Percentiles rank a stretch among this genome's conserved stretches.
Evolutionary conservation across 2,797 vertebrate genomes (phyloP).

Genomic region (Takifugu rubripes): DNA sequence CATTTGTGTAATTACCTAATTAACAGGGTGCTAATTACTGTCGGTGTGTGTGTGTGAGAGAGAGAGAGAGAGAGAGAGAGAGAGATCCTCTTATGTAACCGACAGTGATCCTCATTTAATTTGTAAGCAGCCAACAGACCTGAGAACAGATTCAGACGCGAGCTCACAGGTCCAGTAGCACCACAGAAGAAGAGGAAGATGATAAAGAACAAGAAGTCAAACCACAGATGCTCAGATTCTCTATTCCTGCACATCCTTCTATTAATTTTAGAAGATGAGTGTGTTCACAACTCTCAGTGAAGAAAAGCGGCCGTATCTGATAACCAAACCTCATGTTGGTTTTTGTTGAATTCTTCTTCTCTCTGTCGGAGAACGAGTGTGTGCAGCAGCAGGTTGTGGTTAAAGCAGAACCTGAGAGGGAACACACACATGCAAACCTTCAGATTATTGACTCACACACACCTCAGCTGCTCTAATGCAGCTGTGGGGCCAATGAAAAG

Average conservation of each 20-base stretch:
- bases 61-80: conserved; percentile 10
- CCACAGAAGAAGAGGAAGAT: conserved; percentile 24
- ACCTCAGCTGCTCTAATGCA: not conserved
- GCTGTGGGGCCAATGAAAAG: too few relatives aligned
- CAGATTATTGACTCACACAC: not conserved
- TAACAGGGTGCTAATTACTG: conserved; percentile 80
- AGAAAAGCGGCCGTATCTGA: not conserved
- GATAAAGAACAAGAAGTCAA: not conserved
- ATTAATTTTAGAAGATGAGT: conserved; percentile 31
- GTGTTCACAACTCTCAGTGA: conserved; percentile 28
- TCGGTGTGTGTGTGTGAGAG: conserved; percentile 61
- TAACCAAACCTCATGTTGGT: too few relatives aligned
- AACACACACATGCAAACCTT: not conserved
- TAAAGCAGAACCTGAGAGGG: not conserved
- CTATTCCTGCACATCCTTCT: conserved; percentile 11
- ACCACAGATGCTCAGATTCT: conserved; percentile 19
- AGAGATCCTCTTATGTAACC: conserved; percentile 69
- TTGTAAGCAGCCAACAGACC: conserved; percentile 56
- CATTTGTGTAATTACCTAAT: conserved; percentile 81
- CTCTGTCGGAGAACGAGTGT: too few relatives aligned
- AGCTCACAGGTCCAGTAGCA: conserved; percentile 9
- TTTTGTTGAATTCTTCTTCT: too few relatives aligned
- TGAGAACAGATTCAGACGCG: too few relatives aligned
- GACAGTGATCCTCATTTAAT: conserved; percentile 77
- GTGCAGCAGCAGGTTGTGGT: not conserved